A percentile compares a stretch with the other conserved stretches of the same genome.
Evolutionary conservation across 2,888 invertebrate genomes (phyloP).

Genomic region (Zele albiditarsus): DNA sequence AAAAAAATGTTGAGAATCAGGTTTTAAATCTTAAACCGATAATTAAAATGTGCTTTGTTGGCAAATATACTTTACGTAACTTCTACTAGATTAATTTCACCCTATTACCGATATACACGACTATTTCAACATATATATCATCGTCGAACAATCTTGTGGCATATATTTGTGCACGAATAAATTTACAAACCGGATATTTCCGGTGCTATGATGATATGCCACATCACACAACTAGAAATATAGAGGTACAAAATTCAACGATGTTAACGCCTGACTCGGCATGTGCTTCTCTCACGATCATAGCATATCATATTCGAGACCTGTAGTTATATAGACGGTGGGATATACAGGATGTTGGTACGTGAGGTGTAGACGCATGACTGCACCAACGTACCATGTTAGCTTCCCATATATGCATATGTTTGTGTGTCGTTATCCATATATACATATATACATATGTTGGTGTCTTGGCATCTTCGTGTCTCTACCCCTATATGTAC

Average conservation of each 20-base stretch:
- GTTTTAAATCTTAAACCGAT: background rate
- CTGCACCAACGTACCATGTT: background rate
- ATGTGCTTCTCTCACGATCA: background rate
- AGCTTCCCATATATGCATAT: background rate
- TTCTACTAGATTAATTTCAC: background rate
- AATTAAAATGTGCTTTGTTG: background rate
- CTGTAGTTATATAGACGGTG: background rate
- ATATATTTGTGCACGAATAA: background rate
- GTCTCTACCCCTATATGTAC: background rate
- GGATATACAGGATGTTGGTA: background rate
- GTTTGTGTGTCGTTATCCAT: background rate
- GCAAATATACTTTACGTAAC: background rate
- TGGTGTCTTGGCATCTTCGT: background rate
- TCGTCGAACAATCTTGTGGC: background rate
- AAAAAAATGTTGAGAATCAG: background rate
- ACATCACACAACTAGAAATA: conserved; percentile 3
- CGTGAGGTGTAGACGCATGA: conserved; percentile 7
- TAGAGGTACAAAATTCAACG: background rate
- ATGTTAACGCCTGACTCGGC: conserved; percentile 23
- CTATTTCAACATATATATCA: background rate
- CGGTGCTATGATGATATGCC: background rate
- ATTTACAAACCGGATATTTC: conserved; percentile 19
- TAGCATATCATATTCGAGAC: conserved; percentile 26
- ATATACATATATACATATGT: background rate
- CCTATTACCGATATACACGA: background rate